phyloP scores from a whole-genome alignment of 2,113 vertebrate genomes.

The Blennius ocellaris region DNA sequence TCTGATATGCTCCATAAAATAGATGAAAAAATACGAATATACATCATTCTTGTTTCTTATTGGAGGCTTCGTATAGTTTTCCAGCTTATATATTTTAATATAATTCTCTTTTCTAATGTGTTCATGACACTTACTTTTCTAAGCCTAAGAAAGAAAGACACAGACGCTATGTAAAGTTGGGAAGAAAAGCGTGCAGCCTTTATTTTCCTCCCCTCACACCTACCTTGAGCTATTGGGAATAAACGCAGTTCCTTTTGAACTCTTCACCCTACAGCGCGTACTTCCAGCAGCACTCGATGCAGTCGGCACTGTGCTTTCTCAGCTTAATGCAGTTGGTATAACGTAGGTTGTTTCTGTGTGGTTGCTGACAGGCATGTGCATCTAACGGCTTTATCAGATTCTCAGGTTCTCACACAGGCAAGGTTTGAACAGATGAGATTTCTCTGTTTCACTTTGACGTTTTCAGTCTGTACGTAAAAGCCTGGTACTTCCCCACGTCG shows the following conservation, averaged over 20 bases:
- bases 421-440: constrained; percentile 5
- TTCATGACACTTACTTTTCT: no score
- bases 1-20: no score
- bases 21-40: no score
- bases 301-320: not conserved
- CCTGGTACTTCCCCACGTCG: constrained; percentile 49
- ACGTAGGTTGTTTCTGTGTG: not conserved
- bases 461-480: not conserved
- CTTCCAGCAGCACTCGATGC: not conserved
- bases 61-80: no score
- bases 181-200: no score
- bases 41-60: no score
- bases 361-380: no score
- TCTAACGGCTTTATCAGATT: fast-evolving
- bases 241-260: not conserved
- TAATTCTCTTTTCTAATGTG: no score
- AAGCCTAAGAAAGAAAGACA: no score
- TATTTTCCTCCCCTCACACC: no score
- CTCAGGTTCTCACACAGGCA: not conserved
- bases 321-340: not conserved
- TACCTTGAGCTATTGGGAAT: not conserved
- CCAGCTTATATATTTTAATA: no score
- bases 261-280: not conserved
- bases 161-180: no score
- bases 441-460: constrained; percentile 33